These are phyloP conservation scores for Apamea crenata DNA, from an alignment of 2,888 invertebrate genomes.

Conservation along the genomic window DNA sequence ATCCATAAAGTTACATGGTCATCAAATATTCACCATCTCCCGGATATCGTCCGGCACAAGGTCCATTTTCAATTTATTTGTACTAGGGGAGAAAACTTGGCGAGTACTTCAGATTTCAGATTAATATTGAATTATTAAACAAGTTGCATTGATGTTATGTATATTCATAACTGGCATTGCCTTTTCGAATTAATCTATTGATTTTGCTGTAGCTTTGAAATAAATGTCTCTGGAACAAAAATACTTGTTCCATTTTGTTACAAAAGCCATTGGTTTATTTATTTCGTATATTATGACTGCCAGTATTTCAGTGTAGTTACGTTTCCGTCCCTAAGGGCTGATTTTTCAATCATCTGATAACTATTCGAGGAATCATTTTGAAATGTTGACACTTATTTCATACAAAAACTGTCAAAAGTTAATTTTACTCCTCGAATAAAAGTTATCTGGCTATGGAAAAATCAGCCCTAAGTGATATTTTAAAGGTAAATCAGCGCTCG, in stretches of 20 bases:
- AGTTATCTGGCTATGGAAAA: too few relatives aligned
- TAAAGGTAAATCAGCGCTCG: not conserved
- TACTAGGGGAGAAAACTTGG: slow-evolving; percentile 59
- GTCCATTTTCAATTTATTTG: slow-evolving; percentile 66
- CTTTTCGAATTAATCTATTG: slow-evolving; percentile 22
- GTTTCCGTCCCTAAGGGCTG: not conserved
- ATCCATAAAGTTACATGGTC: slow-evolving; percentile 62
- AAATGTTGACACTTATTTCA: too few relatives aligned
- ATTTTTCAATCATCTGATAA: too few relatives aligned
- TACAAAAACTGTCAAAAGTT: too few relatives aligned
- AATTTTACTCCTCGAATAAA: too few relatives aligned
- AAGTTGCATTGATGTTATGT: slow-evolving; percentile 59
- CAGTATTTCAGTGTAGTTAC: not conserved
- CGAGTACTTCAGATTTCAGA: slow-evolving; percentile 61
- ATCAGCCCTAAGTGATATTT: not conserved
- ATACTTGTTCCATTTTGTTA: not conserved
- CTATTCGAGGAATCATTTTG: too few relatives aligned
- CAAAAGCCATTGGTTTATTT: not conserved
- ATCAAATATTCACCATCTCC: slow-evolving; percentile 58
- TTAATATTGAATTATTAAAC: slow-evolving; percentile 69
- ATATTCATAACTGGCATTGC: slow-evolving; percentile 39
- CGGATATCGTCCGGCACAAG: slow-evolving; percentile 51
- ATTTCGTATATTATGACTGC: too few relatives aligned
- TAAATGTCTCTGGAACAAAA: not conserved
- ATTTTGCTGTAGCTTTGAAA: slow-evolving; percentile 10